Percentiles rank a stretch among this genome's conserved stretches.
These are phyloP conservation scores for Poeciliopsis occidentalis DNA, from an alignment of 2,113 vertebrate genomes.

Conservation along the genomic window DNA sequence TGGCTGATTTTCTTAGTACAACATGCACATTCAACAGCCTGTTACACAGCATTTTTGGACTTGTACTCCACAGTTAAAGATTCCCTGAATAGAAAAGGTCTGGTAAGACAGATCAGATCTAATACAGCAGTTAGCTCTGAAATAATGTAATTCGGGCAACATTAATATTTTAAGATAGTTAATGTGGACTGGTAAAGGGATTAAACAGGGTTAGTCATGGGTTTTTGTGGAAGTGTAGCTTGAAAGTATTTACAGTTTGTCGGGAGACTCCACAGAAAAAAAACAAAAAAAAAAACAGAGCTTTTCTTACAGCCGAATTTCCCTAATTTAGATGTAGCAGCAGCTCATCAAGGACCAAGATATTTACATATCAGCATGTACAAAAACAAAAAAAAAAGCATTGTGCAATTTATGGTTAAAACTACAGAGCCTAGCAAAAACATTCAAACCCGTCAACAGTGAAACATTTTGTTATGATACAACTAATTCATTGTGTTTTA, in stretches of 20 bases:
- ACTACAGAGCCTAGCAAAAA: neutral
- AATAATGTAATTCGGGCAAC: conserved; percentile 8
- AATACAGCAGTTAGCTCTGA: neutral
- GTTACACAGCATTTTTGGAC: neutral
- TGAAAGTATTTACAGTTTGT: conserved; percentile 70
- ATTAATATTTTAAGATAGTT: conserved; percentile 16
- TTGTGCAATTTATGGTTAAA: neutral
- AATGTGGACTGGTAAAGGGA: conserved; percentile 52
- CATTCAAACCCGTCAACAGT: neutral
- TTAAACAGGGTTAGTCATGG: conserved; percentile 58
- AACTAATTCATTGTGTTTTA: no score
- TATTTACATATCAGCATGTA: conserved; percentile 16
- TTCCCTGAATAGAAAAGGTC: neutral
- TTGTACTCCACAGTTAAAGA: neutral
- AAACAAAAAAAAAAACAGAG: conserved; percentile 15
- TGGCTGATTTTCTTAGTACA: conserved; percentile 7
- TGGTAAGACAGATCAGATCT: neutral
- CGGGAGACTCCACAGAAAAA: conserved; percentile 34
- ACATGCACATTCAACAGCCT: neutral
- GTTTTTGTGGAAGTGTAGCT: conserved; percentile 49
- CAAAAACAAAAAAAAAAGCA: conserved; percentile 5
- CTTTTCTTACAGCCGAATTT: conserved; percentile 48
- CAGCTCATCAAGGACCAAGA: conserved; percentile 29
- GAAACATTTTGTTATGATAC: no score
- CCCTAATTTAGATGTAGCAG: conserved; percentile 30